Base-by-base conservation (phyloP, 2,797 vertebrate species). In the Tenualosa ilisha region DNA sequence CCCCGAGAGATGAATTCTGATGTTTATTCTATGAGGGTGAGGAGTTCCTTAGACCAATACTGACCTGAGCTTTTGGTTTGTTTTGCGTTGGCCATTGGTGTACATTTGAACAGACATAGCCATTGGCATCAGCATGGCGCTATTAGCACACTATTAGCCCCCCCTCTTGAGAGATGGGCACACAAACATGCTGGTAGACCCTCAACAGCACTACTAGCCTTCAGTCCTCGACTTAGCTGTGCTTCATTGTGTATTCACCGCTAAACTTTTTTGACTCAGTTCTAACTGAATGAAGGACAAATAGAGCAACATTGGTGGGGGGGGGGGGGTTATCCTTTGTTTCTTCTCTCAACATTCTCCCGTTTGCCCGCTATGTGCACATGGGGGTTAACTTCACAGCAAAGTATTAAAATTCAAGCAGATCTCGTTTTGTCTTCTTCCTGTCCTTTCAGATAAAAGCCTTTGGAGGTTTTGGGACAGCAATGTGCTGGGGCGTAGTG, bases 361-460 rank as follows among this genome's bases (percentile, higher is more conserved):
- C 68, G 31, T 72, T 13, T 6, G 68, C 68, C 15, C 11, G 17
- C 68, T 17, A 40, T 72, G 65, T 24, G 37, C 68, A 75, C 65
- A 12, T 15, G 31, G 31, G 65, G 65, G 65, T 72, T 72, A 15
- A 72, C 65, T 40, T 72, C 65, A 72, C 72, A 79, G 40, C 40
- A 11, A 40, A 46, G 72, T 46, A 79, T 79, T 79, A 46, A 79
- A 79, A 79, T 79, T 79, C 72, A 79, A 22, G 72, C 72, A 6
- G 72, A 46, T 79, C 72, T 79, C 72, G 6, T 17, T 46, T 11
- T 11, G 40, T 20, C 6, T 43, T 46, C 72, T 22, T 79, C 72
- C 72, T 79, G 72, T 79, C 72, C 72, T 79, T 46, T 46, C 72
- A 24, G 17, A 79, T 79, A 43, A 79, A 79, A 79, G 72, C 37